Evolutionary conservation across 2,113 vertebrate genomes (phyloP).

Genomic region (Hiodon alosoides): DNA sequence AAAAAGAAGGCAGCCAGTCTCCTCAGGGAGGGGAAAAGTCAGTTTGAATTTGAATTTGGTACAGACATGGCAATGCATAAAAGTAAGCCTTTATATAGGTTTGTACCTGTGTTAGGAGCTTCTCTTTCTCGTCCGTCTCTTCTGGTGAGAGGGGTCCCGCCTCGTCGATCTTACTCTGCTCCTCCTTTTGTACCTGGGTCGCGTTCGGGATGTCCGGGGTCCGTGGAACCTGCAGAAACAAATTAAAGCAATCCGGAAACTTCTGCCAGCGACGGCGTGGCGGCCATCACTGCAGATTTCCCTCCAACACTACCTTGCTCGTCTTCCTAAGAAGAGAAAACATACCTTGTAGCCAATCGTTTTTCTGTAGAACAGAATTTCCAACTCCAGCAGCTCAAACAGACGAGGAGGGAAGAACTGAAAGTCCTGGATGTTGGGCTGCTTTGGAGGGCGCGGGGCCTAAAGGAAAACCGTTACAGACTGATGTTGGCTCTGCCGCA

Average conservation of each 20-base stretch:
- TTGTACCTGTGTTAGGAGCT: slow-evolving; percentile 74
- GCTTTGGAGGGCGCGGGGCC: slow-evolving; percentile 81
- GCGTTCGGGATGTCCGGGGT: slow-evolving; percentile 76
- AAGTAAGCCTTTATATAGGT: not conserved
- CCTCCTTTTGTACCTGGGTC: slow-evolving; percentile 75
- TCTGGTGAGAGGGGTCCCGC: slow-evolving; percentile 72
- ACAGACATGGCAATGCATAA: not conserved
- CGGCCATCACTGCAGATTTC: not conserved
- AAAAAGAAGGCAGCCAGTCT: too few species aligned
- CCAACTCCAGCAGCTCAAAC: slow-evolving; percentile 83
- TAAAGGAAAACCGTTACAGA: slow-evolving; percentile 37
- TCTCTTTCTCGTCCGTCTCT: slow-evolving; percentile 81
- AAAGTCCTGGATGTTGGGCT: slow-evolving; percentile 85
- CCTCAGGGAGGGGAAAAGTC: too few species aligned
- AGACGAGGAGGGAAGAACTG: slow-evolving; percentile 82
- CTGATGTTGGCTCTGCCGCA: not conserved
- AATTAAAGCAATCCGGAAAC: too few species aligned
- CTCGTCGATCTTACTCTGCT: slow-evolving; percentile 81
- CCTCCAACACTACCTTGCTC: not conserved
- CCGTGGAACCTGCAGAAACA: slow-evolving; percentile 64
- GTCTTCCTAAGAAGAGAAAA: not conserved
- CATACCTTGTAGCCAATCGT: slow-evolving; percentile 83
- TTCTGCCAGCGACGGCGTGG: not conserved
- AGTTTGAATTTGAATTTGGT: too few species aligned
- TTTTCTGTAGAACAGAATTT: slow-evolving; percentile 83